phyloP scores from a whole-genome alignment of 2,888 invertebrate species.

The Neoitamus cyanurus region DNA sequence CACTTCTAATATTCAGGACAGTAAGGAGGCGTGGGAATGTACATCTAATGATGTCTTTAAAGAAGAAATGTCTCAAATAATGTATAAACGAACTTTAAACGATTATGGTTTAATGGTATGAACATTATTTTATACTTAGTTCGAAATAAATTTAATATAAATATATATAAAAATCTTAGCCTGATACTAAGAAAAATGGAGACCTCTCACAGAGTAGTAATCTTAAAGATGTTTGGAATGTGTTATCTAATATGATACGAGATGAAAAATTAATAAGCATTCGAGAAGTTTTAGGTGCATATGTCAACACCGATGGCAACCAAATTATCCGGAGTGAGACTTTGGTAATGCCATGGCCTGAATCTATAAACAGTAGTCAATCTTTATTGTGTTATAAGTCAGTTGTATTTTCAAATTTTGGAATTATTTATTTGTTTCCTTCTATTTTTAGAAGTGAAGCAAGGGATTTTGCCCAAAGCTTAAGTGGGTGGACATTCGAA shows the following conservation, averaged over 20 bases:
- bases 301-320: conserved; percentile 57
- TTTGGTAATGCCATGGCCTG: conserved; percentile 63
- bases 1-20: not conserved
- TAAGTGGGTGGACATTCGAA: conserved; percentile 92
- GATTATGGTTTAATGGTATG: conserved; percentile 80
- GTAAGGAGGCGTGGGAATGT: conserved; percentile 19
- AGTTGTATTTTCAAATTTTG: conserved; percentile 10
- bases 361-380: conserved; percentile 63
- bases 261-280: conserved; percentile 74
- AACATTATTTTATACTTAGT: not conserved
- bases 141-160: not conserved
- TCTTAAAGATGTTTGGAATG: conserved; percentile 83
- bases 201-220: conserved; percentile 80
- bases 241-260: conserved; percentile 62
- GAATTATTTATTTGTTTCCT: conserved; percentile 42
- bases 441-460: conserved; percentile 72
- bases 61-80: conserved; percentile 75
- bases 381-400: conserved; percentile 62
- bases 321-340: conserved; percentile 61
- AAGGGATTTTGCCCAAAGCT: conserved; percentile 81
- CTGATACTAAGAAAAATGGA: conserved; percentile 82
- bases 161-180: conserved; percentile 63
- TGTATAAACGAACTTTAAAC: conserved; percentile 74
- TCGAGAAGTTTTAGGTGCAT: conserved; percentile 64
- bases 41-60: conserved; percentile 39